Base-by-base conservation (phyloP, 1,140 invertebrate genomes). In the Macrostomum lignano region DNA sequence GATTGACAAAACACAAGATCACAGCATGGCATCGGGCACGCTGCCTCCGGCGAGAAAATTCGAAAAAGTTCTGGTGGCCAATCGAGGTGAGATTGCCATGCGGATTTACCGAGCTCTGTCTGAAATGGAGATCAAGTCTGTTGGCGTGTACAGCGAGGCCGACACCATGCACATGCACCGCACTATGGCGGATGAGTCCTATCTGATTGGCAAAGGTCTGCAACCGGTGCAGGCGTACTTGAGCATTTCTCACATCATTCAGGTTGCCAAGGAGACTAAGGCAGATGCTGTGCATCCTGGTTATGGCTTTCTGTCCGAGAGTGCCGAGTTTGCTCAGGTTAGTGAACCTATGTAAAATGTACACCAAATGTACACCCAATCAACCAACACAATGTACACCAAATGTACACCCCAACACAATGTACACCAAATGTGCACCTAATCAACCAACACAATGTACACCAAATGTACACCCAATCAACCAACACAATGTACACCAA, bases 271-370 rank as follows among this genome's bases (percentile, higher is more conserved):
- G n/a, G n/a, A n/a, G n/a, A n/a, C n/a, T n/a, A n/a, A n/a, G n/a
- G n/a, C n/a, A n/a, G n/a, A n/a, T n/a, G n/a, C n/a, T n/a, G n/a
- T 98, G 44, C 88, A 98, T 66, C 91, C 91, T 3, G 91, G 91
- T 29, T 94, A 93, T 63, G 91, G 91, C 7, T 84, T 98, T 48
- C 63, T 98, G 0, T 93, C 84, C 2, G 91, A 98, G 55, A 67
- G 84, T 49, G 67, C 79, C 21, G 88, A 98, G 48, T 98, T 98
- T 62, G 82, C 88, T 2, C 72, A n/a, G n/a, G n/a, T n/a, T n/a
- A n/a, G n/a, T n/a, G n/a, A n/a, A n/a, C n/a, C n/a, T n/a, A n/a
- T n/a, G n/a, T n/a, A n/a, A n/a, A n/a, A n/a, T n/a, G n/a, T n/a
- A n/a, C n/a, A n/a, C n/a, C n/a, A n/a, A n/a, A n/a, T n/a, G n/a